A percentile compares a stretch with the other conserved stretches of the same genome.
Conservation (phyloP, 2,888 invertebrate genomes). For the Stenchaetothrips biformis region DNA sequence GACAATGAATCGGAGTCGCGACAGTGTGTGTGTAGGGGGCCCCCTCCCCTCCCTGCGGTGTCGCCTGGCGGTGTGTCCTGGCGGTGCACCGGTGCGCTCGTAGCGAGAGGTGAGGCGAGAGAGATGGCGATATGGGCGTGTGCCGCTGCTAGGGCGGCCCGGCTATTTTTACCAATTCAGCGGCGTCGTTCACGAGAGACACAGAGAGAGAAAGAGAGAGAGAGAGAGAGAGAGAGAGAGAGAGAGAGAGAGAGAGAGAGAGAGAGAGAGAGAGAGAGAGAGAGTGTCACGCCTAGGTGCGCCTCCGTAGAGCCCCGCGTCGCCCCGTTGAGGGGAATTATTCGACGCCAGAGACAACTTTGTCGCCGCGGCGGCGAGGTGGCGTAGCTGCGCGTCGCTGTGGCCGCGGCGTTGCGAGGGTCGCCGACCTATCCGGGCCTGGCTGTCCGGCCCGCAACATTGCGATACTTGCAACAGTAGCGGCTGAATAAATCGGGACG, state of each 20-base stretch:
- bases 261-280: background rate
- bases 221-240: background rate
- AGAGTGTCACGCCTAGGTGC: conserved; percentile 12
- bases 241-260: background rate
- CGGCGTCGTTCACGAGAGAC: background rate
- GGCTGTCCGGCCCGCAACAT: background rate
- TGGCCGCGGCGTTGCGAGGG: background rate
- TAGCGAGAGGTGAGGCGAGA: no score
- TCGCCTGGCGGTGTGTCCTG: no score
- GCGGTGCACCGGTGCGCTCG: no score
- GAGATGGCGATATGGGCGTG: background rate
- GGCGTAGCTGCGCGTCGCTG: background rate
- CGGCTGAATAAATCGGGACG: background rate
- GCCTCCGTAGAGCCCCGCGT: background rate
- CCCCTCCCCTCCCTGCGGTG: no score
- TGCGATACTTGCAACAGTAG: conserved; percentile 19
- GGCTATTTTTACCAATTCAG: background rate
- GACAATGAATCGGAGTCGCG: no score
- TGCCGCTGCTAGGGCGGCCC: background rate
- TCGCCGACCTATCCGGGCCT: background rate
- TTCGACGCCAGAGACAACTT: conserved; percentile 4
- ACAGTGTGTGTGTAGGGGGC: no score
- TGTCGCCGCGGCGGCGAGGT: background rate
- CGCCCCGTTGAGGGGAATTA: background rate
- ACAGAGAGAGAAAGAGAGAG: background rate